phyloP scores from a whole-genome alignment of 1,140 invertebrate genomes.

The Pseudachorutes palmiensis region DNA sequence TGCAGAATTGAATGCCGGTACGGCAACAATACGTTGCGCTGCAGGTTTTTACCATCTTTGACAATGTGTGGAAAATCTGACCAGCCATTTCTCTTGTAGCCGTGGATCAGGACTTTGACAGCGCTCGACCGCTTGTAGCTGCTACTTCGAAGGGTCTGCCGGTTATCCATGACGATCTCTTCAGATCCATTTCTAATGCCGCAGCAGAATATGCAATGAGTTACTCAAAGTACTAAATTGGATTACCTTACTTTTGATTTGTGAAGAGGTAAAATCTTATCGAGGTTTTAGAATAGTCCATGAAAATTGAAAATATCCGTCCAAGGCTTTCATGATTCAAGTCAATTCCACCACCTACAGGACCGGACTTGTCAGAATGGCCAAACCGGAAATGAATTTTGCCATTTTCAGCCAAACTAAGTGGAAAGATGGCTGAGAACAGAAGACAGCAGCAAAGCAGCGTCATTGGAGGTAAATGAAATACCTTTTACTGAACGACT shows the following conservation, averaged over 20 bases:
- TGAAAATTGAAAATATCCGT: conserved; percentile 4
- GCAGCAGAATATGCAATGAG: not conserved
- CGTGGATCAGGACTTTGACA: conserved; percentile 22
- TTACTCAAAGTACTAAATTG: no score
- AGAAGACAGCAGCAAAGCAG: no score
- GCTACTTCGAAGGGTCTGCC: conserved; percentile 2
- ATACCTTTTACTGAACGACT: no score
- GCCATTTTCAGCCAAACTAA: no score
- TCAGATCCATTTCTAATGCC: conserved; percentile 38
- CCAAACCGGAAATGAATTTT: no score
- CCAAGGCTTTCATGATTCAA: conserved; percentile 6
- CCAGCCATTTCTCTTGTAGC: conserved; percentile 23
- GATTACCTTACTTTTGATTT: conserved; percentile 3
- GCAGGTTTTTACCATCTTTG: not conserved
- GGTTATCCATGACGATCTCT: conserved; percentile 64
- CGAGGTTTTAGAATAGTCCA: conserved; percentile 4
- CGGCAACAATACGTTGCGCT: not conserved
- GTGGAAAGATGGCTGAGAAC: no score
- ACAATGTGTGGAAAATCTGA: conserved; percentile 10
- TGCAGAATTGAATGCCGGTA: not conserved
- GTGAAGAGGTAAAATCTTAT: conserved; percentile 9
- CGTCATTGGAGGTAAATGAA: no score
- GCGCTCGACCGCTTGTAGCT: not conserved
- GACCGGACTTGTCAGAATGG: no score
- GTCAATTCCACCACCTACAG: no score